Evolutionary conservation across 1,140 invertebrate genomes (phyloP), one percentile per base, ranked within the genome.

Genomic region (Wiebesia pumilae): DNA sequence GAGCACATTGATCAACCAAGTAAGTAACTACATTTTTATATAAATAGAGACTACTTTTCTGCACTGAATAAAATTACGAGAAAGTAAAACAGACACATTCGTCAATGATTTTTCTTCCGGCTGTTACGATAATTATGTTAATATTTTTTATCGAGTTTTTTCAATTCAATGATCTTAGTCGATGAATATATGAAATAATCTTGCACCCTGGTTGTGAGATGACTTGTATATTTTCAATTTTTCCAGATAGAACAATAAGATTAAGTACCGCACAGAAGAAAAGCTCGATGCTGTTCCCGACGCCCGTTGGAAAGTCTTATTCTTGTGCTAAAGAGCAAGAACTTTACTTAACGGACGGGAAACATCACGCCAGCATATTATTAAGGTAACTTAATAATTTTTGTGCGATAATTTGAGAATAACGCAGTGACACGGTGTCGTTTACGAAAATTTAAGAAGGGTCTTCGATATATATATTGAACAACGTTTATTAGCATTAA

Each of bases 281-380:
- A 84, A 94, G 94, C 30, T 93, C 95, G 2, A 95, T 96, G 90
- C 91, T 97, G 69, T 97, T 98, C 88, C 96, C 96, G 3, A 98
- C 97, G 0, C 97, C 97, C 0, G 96, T 98, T 27, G 97, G 97
- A 10, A 97, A 97, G 90, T 97, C 97, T 0, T 98, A 96, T 90
- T 94, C 95, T 24, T 98, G 97, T 89, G 93, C 95, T 77, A 94
- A 96, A 40, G 97, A 97, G 91, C 95, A 94, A n/a, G 87, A 90
- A 80, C 90, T 94, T 80, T 86, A 89, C 24, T 81, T 92, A 40
- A 90, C 91, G 54, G 91, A 94, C 85, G 90, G 93, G 87, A 92
- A 93, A 82, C 89, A 93, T 87, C 51, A 87, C 27, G 92, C 91
- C 19, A 89, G 90, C 88, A 38, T 94, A 87, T 65, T 93, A 0